Base-by-base conservation (phyloP, 2,797 vertebrate genomes). In the Siniperca scherzeri region DNA sequence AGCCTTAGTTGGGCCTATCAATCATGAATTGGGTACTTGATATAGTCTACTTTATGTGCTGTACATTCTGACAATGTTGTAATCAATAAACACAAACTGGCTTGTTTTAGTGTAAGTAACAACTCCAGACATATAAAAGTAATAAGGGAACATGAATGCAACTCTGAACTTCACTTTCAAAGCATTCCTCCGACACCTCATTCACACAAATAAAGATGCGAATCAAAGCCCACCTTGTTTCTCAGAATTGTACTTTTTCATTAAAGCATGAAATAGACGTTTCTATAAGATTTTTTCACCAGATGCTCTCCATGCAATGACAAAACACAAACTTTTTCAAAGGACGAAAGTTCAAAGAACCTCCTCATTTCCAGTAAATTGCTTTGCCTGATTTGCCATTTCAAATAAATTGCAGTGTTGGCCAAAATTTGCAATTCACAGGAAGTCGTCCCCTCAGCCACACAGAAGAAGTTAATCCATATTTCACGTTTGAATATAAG, bases 391-490 rank as follows among this genome's bases (percentile, higher is more conserved):
- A 94, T 94, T 94, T 94, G 91, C 89, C 93, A 92, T 95, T 94
- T 95, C 87, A 93, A 93, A 94, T 92, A 93, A 94, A 94, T 92
- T 94, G 94, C 93, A 88, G 90, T 40, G 88, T 91, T 90, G 90
- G 90, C 89, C 90, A 93, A 93, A 94, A 94, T 95, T 90, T 93
- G 90, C 88, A 94, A 95, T 93, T 94, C 93, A 92, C 89, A 91
- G 92, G 91, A 94, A 93, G 86, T 86, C 83, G 59, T 91, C 93
- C 90, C 89, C 91, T 86, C 88, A 85, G 87, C 88, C 76, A 48
- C 91, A 84, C 87, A 91, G 86, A 91, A 88, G 91, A 93, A 92
- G 95, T 95, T 95, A 96, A 95, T 95, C 92, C 93, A 93, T 91
- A 92, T 92, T 94, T 95, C 90, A 87, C 89, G 78, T 95, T 90